Evolutionary conservation across 1,140 invertebrate species (phyloP), one percentile per base, ranked within the genome.

Genomic region (Caenorhabditis briggsae): DNA sequence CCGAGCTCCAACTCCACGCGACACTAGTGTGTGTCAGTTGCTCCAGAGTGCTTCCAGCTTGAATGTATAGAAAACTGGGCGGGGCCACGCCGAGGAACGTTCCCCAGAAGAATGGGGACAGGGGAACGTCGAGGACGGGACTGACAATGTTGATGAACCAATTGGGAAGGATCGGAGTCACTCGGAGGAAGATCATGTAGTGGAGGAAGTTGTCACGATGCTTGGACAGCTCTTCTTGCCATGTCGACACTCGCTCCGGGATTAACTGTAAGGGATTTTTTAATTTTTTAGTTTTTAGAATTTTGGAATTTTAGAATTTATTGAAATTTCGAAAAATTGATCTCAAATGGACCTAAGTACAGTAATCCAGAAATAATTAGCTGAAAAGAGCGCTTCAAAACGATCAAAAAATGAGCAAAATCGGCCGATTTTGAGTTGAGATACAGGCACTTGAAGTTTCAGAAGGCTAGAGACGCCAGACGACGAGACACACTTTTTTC

Each of bases 141-240:
- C 97, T 96, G 5, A 96, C 95, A 89, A 99, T 95, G 93, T 99
- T 99, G 89, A 99, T 99, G 93, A 99, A 99, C 98, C 98, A 99
- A 93, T 99, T 99, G 7, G 98, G 98, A 84, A 99, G 93, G 90
- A 99, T 95, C 82, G 98, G 98, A 18, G 98, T 99, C 86, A 99
- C 96, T 89, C 98, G 95, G 59, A 99, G 94, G 93, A 99, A 99
- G 90, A 99, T 94, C 89, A 99, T 97, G 92, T 99, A 99, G 93
- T 97, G 97, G 16, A 99, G 94, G 84, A 99, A 93, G 93, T 98
- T 95, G 86, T 96, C 95, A 89, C 95, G 94, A 91, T 99, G 97
- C 89, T 95, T 96, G 50, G 95, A 93, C 84, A 98, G 96, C 91
- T 95, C 95, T 48, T 94, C 92, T 48, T 96, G 95, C 96, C 97